Evolutionary conservation across 2,888 invertebrate genomes (phyloP).

Genomic region (Amblyjoppa proteus): DNA sequence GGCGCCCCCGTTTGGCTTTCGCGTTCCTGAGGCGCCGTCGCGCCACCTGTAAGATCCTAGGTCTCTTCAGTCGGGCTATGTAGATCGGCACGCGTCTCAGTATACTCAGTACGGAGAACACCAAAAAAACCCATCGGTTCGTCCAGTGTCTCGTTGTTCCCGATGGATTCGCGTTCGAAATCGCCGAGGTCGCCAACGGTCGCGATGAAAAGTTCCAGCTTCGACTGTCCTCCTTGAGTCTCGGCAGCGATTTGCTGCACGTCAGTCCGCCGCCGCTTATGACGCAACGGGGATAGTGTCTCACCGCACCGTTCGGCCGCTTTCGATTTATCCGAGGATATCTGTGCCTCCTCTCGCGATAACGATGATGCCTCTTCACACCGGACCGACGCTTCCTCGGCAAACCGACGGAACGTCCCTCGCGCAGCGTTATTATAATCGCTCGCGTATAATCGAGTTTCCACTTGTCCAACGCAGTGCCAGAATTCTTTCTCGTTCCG

Average conservation of each 20-base stretch:
- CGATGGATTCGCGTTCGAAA: background rate
- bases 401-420: conserved; percentile 3
- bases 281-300: conserved; percentile 1
- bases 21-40: conserved; percentile 27
- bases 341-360: conserved; percentile 6
- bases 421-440: background rate
- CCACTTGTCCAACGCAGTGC: background rate
- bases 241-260: background rate
- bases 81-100: background rate
- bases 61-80: background rate
- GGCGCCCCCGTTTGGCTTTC: conserved; percentile 20
- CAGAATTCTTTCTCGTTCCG: conserved; percentile 5
- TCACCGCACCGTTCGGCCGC: background rate
- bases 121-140: background rate
- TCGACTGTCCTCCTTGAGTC: background rate
- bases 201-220: background rate
- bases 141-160: background rate
- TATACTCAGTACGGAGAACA: background rate
- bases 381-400: conserved; percentile 33
- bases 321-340: conserved; percentile 9
- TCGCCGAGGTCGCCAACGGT: background rate
- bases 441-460: background rate
- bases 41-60: background rate
- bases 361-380: background rate
- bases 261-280: background rate